Evolutionary conservation across 2,888 invertebrate species (phyloP), one percentile per base, ranked within the genome.

Genomic region (Mythimna pallens): DNA sequence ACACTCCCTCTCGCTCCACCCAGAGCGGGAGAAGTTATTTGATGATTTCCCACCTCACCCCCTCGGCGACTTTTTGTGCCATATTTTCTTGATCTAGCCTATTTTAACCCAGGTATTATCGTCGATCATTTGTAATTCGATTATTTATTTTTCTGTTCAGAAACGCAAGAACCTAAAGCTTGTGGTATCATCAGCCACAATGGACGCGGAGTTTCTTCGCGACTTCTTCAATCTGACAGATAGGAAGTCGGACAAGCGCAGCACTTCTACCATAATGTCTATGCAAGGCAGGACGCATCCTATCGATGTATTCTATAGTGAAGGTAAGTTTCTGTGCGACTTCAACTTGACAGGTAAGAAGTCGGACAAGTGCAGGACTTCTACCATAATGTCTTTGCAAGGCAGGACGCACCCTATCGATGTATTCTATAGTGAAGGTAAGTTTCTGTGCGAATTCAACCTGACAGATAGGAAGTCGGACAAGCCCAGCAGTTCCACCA

Each of bases 101-200:
- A 10, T 40, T 10, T 40, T 8, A 10, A 40, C 40, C 40, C 40
- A 9, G 10, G 40, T 10, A 40, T 40, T 10, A 40, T 2, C 10
- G 40, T 40, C 40, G 9, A 40, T 40, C 9, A 40, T 9, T 40
- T 40, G 10, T 40, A 40, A 47, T 47, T 20, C 1, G 1, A 47
- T 47, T 54, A 17, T 17, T 30, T 30, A 17, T 30, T 14, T 22
- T 65, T 36, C 14, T 43, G 87, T 83, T 83, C 90, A 98, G 97
- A 99, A 98, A 96, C 97, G 99, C 10, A 97, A 97, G 84, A 98
- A 98, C 80, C 93, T 99, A 1, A 97, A 98, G 86, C 90, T 99
- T 0, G 97, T 99, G 3, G 97, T 99, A 40, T 98, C 99, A 0
- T 99, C 99, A 0, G 99, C 99, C 0, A 99, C 99, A 0, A 97